Conservation (phyloP, 2,797 vertebrate genomes). For the Neoniphon sammara region DNA sequence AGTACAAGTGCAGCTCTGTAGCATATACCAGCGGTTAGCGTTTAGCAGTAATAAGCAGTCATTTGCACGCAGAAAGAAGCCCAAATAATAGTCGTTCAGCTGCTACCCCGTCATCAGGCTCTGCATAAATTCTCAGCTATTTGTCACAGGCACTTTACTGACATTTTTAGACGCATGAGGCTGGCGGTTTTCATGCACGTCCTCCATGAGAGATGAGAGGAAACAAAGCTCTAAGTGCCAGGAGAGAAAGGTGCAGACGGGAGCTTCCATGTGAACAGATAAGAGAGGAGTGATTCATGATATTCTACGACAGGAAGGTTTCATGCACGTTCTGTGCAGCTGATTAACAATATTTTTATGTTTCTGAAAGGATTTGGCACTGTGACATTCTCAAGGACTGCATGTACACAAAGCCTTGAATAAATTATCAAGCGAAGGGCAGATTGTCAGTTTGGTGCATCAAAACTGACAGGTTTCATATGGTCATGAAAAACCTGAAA, state of each 20-base stretch:
- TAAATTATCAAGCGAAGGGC: not conserved
- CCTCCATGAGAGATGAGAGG: not conserved
- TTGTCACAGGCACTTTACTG: conserved; percentile 11
- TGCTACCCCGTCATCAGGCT: conserved; percentile 28
- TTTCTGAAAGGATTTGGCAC: not conserved
- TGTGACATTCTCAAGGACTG: no score
- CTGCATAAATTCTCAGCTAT: conserved; percentile 16
- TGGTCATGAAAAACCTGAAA: no score
- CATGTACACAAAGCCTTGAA: not conserved
- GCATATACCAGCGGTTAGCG: conserved; percentile 36
- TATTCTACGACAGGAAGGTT: not conserved
- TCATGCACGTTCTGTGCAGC: not conserved
- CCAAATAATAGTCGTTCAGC: conserved; percentile 32
- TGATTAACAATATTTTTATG: not conserved
- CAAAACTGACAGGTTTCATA: no score
- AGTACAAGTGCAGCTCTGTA: conserved; percentile 51
- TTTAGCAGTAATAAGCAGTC: conserved; percentile 54
- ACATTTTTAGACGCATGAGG: conserved; percentile 31
- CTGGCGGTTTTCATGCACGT: not conserved
- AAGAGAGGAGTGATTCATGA: not conserved
- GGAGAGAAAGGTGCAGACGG: not conserved
- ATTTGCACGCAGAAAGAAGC: conserved; percentile 28
- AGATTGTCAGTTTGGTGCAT: not conserved
- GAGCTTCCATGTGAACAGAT: not conserved
- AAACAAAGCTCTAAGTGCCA: not conserved